Percentiles rank a stretch among this genome's conserved stretches.
These are phyloP conservation scores for Laupala kohalensis DNA, from an alignment of 1,140 invertebrate species.

Conservation along the genomic window DNA sequence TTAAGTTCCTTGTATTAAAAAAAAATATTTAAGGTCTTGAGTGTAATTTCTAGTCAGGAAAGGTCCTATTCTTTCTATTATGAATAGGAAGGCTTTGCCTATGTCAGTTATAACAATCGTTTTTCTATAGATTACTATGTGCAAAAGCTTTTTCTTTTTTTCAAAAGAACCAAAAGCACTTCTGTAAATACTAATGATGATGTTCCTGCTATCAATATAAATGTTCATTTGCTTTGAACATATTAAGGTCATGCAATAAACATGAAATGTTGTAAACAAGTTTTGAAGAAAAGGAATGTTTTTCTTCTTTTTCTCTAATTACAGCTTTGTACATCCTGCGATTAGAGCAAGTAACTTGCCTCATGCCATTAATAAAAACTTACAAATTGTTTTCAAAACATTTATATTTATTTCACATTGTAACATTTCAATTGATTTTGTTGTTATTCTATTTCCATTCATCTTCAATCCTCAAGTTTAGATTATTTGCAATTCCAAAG, in stretches of 20 bases:
- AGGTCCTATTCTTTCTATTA: not conserved
- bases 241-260: not conserved
- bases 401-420: no score
- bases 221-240: slow-evolving; percentile 1
- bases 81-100: not conserved
- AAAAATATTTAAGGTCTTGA: not conserved
- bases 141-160: not conserved
- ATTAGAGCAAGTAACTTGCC: not conserved
- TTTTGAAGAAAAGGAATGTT: slow-evolving; percentile 1
- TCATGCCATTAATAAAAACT: slow-evolving; percentile 4
- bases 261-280: not conserved
- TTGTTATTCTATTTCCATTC: no score
- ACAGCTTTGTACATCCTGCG: slow-evolving; percentile 1
- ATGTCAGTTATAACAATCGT: not conserved
- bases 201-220: not conserved
- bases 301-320: slow-evolving; percentile 2
- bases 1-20: not conserved
- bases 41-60: slow-evolving; percentile 7
- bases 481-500: no score
- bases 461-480: no score
- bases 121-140: not conserved
- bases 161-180: not conserved
- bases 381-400: not conserved
- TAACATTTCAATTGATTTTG: no score
- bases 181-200: not conserved